Evolutionary conservation across 2,888 invertebrate species (phyloP).

Genomic region (Saturnia pavonia): DNA sequence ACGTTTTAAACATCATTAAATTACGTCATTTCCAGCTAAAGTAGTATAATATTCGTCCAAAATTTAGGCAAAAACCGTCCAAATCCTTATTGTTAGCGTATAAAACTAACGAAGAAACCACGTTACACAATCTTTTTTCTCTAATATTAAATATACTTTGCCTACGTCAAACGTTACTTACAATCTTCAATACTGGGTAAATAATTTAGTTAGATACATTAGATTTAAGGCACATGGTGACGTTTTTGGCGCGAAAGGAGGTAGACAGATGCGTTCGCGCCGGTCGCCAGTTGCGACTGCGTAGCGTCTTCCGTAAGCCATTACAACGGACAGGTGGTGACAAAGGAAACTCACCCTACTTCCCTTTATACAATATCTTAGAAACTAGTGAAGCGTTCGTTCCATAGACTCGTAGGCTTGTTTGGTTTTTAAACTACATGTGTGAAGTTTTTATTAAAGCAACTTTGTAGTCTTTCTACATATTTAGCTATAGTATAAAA

Average conservation of each 20-base stretch:
- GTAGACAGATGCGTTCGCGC: slow-evolving; percentile 70
- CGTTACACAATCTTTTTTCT: background rate
- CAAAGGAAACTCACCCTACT: slow-evolving; percentile 63
- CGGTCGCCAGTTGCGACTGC: slow-evolving; percentile 52
- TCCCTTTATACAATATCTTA: slow-evolving; percentile 54
- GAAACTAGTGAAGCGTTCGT: slow-evolving; percentile 44
- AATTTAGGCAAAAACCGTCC: background rate
- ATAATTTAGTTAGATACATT: slow-evolving; percentile 4
- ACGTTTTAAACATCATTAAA: background rate
- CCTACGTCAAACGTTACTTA: background rate
- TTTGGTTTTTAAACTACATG: background rate
- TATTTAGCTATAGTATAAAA: background rate
- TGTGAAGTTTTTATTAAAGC: background rate
- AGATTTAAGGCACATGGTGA: slow-evolving; percentile 38
- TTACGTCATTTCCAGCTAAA: background rate
- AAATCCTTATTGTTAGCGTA: background rate
- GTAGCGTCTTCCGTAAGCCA: slow-evolving; percentile 73
- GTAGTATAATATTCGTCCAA: background rate
- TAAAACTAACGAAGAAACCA: background rate
- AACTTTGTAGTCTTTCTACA: background rate
- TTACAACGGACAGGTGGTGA: slow-evolving; percentile 77
- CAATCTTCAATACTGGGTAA: background rate
- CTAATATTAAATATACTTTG: background rate
- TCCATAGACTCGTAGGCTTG: slow-evolving; percentile 32
- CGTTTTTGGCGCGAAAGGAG: slow-evolving; percentile 63